Percentiles rank a stretch among this genome's conserved stretches.
Evolutionary conservation across 2,797 vertebrate species (phyloP).

Genomic region (Trachurus trachurus): DNA sequence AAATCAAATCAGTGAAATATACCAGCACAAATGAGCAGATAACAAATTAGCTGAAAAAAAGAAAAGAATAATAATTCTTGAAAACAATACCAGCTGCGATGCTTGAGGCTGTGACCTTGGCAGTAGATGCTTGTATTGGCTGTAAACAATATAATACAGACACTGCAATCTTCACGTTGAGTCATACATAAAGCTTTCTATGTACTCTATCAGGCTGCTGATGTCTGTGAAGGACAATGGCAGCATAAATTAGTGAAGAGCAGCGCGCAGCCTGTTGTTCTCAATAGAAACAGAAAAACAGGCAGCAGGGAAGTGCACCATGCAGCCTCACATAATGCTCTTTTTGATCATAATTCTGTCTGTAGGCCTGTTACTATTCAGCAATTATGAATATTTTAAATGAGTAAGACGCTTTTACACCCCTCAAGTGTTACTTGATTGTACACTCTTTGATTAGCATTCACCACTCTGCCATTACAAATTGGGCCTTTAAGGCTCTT

Average conservation of each 20-base stretch:
- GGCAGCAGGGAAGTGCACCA: background rate
- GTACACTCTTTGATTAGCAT: conserved; percentile 26
- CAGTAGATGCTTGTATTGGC: background rate
- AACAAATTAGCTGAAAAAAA: no score
- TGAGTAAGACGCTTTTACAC: conserved; percentile 8
- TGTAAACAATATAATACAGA: background rate
- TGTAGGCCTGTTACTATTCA: conserved; percentile 11
- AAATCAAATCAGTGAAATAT: no score
- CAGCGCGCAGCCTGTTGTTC: no score
- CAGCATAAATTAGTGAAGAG: background rate
- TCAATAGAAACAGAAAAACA: background rate
- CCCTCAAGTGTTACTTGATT: conserved; percentile 12
- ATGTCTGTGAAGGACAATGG: background rate
- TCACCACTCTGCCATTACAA: conserved; percentile 31
- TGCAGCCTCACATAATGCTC: conserved; percentile 5
- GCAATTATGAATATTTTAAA: conserved; percentile 36
- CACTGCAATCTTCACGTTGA: background rate
- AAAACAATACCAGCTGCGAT: background rate
- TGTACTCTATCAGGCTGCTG: conserved; percentile 4
- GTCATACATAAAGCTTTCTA: background rate
- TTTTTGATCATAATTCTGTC: conserved; percentile 18
- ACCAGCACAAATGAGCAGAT: no score
- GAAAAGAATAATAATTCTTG: no score
- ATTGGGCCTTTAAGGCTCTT: conserved; percentile 41
- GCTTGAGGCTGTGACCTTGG: conserved; percentile 27